Conservation (phyloP, 2,888 invertebrate genomes). For the Anthrax anthrax region DNA sequence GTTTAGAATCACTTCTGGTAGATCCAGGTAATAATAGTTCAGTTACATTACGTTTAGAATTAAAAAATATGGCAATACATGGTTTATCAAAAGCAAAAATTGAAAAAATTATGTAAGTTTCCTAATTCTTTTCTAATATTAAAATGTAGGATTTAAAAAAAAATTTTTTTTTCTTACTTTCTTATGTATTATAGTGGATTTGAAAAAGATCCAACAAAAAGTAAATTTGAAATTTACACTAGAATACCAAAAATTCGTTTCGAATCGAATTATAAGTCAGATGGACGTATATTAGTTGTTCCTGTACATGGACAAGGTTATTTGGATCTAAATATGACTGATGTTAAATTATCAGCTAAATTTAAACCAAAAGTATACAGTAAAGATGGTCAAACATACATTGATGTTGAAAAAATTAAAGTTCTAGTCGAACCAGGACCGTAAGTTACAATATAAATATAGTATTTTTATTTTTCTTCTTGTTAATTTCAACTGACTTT, state of each 20-base stretch:
- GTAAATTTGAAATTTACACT: constrained; percentile 7
- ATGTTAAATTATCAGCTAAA: constrained; percentile 9
- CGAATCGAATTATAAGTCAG: constrained; percentile 15
- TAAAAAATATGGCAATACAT: constrained; percentile 26
- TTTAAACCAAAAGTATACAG: constrained; percentile 6
- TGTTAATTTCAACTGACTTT: no score
- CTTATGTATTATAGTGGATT: constrained; percentile 5
- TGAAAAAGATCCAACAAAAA: constrained; percentile 4
- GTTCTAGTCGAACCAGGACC: background rate
- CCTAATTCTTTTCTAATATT: background rate
- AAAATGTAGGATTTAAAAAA: background rate
- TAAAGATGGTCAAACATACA: constrained; percentile 6
- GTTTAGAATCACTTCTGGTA: background rate
- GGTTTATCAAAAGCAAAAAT: constrained; percentile 26
- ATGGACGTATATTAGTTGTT: constrained; percentile 21
- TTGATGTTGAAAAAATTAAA: constrained; percentile 4
- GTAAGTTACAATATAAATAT: background rate
- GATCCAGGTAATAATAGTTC: constrained; percentile 14
- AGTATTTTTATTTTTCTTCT: background rate
- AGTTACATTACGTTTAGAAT: constrained; percentile 25
- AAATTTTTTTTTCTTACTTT: background rate
- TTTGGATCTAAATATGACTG: constrained; percentile 5
- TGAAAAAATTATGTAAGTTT: constrained; percentile 28
- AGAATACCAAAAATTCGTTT: constrained; percentile 3
- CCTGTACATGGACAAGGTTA: constrained; percentile 20